A percentile compares a stretch with the other conserved stretches of the same genome.
Evolutionary conservation across 2,888 invertebrate genomes (phyloP).

Genomic region (Acronicta psi): DNA sequence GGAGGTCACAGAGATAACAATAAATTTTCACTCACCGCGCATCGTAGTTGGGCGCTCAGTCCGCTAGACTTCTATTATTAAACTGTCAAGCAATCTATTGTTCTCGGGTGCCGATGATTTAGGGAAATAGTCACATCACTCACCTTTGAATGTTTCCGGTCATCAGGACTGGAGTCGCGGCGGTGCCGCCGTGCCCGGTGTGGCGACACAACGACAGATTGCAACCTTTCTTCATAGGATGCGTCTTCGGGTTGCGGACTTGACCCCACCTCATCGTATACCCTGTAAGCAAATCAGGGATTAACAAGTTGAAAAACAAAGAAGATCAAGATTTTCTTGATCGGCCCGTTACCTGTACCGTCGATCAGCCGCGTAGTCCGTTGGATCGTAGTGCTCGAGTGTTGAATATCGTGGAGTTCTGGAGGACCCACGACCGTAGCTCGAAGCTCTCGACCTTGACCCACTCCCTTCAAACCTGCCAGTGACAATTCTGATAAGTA

Average conservation of each 20-base stretch:
- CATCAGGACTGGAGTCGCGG: conserved; percentile 93
- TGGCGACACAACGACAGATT: conserved; percentile 88
- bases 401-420: conserved; percentile 80
- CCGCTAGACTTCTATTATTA: too few relatives aligned
- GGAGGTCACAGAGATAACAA: too few relatives aligned
- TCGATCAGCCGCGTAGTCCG: conserved; percentile 85
- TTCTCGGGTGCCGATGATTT: too few relatives aligned
- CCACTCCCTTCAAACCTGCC: conserved; percentile 79
- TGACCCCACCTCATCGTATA: conserved; percentile 85
- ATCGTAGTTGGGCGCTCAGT: too few relatives aligned
- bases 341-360: conserved; percentile 77
- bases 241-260: conserved; percentile 92
- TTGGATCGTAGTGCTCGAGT: conserved; percentile 84
- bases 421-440: conserved; percentile 80
- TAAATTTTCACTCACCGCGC: too few relatives aligned
- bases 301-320: background rate
- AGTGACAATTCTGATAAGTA: conserved; percentile 1
- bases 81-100: too few relatives aligned
- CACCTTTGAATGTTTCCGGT: conserved; percentile 82
- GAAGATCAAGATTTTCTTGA: background rate
- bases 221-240: conserved; percentile 86
- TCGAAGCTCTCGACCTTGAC: conserved; percentile 84
- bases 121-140: conserved; percentile 5
- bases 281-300: conserved; percentile 62
- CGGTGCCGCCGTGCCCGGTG: conserved; percentile 82